Percentiles rank a stretch among this genome's conserved stretches.
phyloP scores from a whole-genome alignment of 2,797 vertebrate species.

The Phrynocephalus forsythii region DNA sequence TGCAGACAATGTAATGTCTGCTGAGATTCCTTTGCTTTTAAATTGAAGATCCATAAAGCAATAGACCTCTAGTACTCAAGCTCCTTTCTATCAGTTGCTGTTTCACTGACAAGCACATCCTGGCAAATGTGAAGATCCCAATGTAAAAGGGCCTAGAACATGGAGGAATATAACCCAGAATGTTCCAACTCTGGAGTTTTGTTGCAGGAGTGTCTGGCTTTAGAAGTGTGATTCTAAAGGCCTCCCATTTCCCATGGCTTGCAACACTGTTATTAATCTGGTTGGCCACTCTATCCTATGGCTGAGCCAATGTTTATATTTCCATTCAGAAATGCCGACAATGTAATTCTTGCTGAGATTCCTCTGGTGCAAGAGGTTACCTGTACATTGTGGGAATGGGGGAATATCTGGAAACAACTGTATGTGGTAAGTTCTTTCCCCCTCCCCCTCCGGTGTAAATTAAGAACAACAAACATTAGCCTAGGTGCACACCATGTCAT shows the following conservation, averaged over 20 bases:
- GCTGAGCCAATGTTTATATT: background rate
- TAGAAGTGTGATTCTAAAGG: background rate
- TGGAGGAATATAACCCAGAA: background rate
- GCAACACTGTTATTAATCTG: background rate
- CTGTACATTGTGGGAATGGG: constrained; percentile 95
- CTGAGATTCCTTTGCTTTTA: background rate
- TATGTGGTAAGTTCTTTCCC: constrained; percentile 86
- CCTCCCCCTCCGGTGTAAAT: background rate
- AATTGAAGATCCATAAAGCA: background rate
- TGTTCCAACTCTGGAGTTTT: background rate
- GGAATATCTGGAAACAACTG: constrained; percentile 96
- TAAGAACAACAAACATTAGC: background rate
- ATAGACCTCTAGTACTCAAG: background rate
- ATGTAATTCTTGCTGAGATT: constrained; percentile 87
- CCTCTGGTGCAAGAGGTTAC: constrained; percentile 97
- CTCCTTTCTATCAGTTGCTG: background rate
- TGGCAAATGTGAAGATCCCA: too few species aligned
- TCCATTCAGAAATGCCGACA: constrained; percentile 82
- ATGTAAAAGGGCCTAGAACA: background rate
- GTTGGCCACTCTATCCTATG: background rate
- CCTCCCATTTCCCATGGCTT: background rate
- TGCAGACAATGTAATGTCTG: too few species aligned
- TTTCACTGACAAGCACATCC: background rate
- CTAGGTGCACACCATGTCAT: fast-evolving
- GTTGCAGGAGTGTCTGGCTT: background rate